phyloP scores from a whole-genome alignment of 2,888 invertebrate species.

The Orchestes rusci region DNA sequence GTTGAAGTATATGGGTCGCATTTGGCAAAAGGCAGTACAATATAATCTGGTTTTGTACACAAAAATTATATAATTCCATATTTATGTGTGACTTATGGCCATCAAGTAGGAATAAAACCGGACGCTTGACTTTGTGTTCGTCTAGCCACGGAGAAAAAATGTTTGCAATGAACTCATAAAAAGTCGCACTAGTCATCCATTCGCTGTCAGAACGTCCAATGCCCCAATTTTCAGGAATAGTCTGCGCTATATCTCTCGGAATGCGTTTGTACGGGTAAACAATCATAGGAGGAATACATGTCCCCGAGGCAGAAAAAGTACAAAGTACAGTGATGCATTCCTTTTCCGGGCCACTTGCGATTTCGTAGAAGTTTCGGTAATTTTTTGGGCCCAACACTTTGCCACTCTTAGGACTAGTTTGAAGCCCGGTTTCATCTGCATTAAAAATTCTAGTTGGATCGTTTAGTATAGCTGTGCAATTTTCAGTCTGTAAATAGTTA shows the following conservation, averaged over 20 bases:
- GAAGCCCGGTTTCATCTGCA: constrained; percentile 19
- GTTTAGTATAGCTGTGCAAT: constrained; percentile 9
- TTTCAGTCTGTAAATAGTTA: constrained; percentile 11
- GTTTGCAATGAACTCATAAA: constrained; percentile 6
- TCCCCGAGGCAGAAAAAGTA: constrained; percentile 23
- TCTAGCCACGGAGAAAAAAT: constrained; percentile 4
- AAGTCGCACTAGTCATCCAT: constrained; percentile 27
- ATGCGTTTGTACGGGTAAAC: constrained; percentile 30
- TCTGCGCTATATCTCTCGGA: constrained; percentile 24
- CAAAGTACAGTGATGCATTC: constrained; percentile 26
- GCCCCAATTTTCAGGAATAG: constrained; percentile 26
- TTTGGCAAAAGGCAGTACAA: constrained; percentile 1
- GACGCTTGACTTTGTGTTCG: background rate
- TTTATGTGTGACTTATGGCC: constrained; percentile 2
- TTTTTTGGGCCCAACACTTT: constrained; percentile 6
- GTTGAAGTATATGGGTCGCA: background rate
- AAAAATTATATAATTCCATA: background rate
- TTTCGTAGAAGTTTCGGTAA: constrained; percentile 7
- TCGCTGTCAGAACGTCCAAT: constrained; percentile 29
- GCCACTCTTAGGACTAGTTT: constrained; percentile 8
- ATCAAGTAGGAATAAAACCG: constrained; percentile 6
- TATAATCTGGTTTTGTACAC: background rate
- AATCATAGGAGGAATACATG: constrained; percentile 26
- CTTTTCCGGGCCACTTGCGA: constrained; percentile 11
- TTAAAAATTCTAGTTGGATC: constrained; percentile 18